Conservation (phyloP, 2,113 vertebrate species). For the Motacilla alba region DNA sequence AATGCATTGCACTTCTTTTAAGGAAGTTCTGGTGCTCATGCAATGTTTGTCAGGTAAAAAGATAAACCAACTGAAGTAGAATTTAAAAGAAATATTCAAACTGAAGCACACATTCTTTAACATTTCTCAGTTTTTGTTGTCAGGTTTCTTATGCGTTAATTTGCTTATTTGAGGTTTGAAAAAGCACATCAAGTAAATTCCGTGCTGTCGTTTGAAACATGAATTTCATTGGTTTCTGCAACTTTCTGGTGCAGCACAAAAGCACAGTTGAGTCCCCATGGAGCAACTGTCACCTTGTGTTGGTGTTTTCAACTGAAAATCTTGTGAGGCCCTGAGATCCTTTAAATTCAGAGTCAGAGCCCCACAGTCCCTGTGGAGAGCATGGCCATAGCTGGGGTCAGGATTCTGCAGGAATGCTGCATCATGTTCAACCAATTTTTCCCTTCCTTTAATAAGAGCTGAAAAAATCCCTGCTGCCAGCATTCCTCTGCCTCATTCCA, state of each 20-base stretch:
- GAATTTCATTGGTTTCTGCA: neutral
- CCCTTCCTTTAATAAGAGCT: neutral
- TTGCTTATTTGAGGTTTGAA: neutral
- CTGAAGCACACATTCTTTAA: neutral
- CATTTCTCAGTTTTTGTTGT: neutral
- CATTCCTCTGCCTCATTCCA: neutral
- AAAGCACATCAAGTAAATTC: neutral
- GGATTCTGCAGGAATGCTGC: neutral
- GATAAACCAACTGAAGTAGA: constrained; percentile 28
- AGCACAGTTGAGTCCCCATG: neutral
- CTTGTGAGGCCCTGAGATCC: neutral
- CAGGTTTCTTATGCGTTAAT: neutral
- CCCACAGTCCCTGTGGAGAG: neutral
- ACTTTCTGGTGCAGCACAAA: neutral
- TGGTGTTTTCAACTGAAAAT: neutral
- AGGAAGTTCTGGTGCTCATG: constrained; percentile 67
- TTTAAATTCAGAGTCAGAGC: neutral
- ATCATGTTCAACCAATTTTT: neutral
- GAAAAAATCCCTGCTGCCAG: neutral
- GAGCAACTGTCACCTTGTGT: neutral
- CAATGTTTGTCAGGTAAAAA: constrained; percentile 56
- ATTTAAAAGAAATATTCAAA: neutral
- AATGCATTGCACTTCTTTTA: constrained; percentile 63
- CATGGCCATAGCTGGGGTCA: neutral
- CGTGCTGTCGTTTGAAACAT: fast-evolving